These are phyloP conservation scores for Diadegma fenestrale DNA, from an alignment of 2,888 invertebrate genomes.

Conservation along the genomic window DNA sequence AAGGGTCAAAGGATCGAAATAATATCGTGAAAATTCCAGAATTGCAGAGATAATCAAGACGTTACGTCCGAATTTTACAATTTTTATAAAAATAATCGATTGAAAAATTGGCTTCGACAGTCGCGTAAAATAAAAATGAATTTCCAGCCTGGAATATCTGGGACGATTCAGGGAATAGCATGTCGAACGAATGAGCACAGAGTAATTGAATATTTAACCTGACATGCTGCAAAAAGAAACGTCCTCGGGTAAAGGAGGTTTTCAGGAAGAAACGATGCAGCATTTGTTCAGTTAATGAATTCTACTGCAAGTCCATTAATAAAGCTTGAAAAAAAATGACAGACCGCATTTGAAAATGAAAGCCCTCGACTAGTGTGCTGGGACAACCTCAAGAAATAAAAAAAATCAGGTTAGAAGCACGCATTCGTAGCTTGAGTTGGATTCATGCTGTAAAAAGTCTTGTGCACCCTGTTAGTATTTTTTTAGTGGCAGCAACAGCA, in stretches of 20 bases:
- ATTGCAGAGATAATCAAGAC: not conserved
- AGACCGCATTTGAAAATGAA: conserved; percentile 1
- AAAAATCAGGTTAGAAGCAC: conserved; percentile 33
- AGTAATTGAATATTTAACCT: not conserved
- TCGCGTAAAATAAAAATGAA: not conserved
- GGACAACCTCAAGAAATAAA: conserved; percentile 7
- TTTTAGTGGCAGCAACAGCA: conserved; percentile 33
- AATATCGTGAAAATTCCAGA: not conserved
- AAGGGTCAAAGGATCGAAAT: not conserved
- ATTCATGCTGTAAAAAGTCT: conserved; percentile 47
- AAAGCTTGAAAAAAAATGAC: conserved; percentile 1
- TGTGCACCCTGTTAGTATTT: conserved; percentile 44
- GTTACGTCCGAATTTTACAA: not conserved
- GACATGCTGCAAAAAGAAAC: not conserved
- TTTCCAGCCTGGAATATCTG: not conserved
- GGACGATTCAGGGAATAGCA: not conserved
- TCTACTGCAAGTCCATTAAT: conserved; percentile 7
- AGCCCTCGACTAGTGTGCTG: conserved; percentile 13
- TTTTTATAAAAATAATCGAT: not conserved
- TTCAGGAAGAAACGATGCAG: not conserved
- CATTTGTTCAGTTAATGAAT: not conserved
- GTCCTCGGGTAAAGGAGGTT: not conserved
- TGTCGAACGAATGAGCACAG: not conserved
- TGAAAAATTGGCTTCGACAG: not conserved
- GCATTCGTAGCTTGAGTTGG: conserved; percentile 27